Evolutionary conservation across 2,113 vertebrate genomes (phyloP), one percentile per base, ranked within the genome.

Genomic region (Hystrix cristata): DNA sequence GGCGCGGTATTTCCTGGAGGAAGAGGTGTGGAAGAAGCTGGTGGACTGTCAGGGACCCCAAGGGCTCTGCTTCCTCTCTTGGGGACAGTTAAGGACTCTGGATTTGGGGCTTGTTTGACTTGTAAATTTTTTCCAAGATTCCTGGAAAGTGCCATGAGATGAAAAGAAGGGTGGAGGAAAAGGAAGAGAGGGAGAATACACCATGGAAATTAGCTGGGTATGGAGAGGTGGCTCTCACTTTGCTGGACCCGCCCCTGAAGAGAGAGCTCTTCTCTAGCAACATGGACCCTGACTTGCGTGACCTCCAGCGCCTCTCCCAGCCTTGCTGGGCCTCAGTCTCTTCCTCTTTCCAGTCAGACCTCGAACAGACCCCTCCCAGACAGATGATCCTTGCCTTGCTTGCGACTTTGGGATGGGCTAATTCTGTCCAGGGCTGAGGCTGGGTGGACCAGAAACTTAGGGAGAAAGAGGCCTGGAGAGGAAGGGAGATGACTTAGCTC

Each of bases 71-170:
- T 72, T 90, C 79, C 25, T 95, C 57, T 83, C 46, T 48, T 80
- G 62, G 46, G 31, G 21, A 27, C 57, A 86, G 67, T 57, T 80
- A 9, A 34, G 51, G 81, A 76, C 65, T 48, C 65, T 91, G 57
- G 55, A 29, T 19, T 72, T 62, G 83, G 57, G 34, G 21, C 23
- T 69, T 88, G 14, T 43, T 87, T 90, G 60, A 55, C 82, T 86
- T 64, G 23, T 80, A 82, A 97, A 91, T 91, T 34, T 43, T 67
- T 69, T 86, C 71, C 87, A 94, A 67, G 79, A 89, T 92, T 81
- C 29, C 84, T 92, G 43, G 93, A 72, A 84, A 90, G 65, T 29
- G 23, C 25, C 38, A 23, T 48, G 88, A 87, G 57, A 91, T 51
- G 46, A 64, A 62, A 55, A 5, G 4, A n/a, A n/a, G 3, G 14